Evolutionary conservation across 2,888 invertebrate species (phyloP).

Genomic region (Agrochola macilenta): DNA sequence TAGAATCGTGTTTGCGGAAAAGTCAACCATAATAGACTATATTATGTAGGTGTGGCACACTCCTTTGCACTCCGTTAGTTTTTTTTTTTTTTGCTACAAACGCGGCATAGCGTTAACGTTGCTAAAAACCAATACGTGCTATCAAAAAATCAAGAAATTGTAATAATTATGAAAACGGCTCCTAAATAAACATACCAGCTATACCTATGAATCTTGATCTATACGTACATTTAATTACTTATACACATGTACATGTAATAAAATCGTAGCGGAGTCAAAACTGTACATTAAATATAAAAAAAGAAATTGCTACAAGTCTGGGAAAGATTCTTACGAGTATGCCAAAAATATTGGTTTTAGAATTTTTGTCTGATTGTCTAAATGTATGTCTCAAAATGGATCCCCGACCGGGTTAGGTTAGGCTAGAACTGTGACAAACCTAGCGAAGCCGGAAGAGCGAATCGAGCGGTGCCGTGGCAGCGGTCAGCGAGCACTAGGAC

Average conservation of each 20-base stretch:
- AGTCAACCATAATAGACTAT: neutral
- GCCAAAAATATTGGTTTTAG: neutral
- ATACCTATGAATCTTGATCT: neutral
- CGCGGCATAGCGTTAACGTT: too few species aligned
- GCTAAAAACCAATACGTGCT: neutral
- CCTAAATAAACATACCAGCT: neutral
- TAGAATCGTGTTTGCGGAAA: neutral
- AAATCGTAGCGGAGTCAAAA: too few species aligned
- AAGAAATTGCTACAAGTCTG: neutral
- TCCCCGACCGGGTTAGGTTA: too few species aligned
- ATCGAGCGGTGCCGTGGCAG: too few species aligned
- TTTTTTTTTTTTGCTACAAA: conserved; percentile 1
- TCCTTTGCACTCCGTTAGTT: neutral
- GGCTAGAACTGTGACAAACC: too few species aligned
- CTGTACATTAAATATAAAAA: too few species aligned
- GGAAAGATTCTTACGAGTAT: neutral
- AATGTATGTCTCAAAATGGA: too few species aligned
- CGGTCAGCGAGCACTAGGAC: too few species aligned
- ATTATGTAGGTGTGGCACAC: neutral
- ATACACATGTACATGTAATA: too few species aligned
- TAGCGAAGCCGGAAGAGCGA: too few species aligned
- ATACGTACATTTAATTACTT: too few species aligned
- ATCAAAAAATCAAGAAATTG: neutral
- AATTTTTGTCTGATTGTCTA: neutral
- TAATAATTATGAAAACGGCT: neutral